Evolutionary conservation across 2,113 vertebrate genomes (phyloP).

Genomic region (Rafetus swinhoei): DNA sequence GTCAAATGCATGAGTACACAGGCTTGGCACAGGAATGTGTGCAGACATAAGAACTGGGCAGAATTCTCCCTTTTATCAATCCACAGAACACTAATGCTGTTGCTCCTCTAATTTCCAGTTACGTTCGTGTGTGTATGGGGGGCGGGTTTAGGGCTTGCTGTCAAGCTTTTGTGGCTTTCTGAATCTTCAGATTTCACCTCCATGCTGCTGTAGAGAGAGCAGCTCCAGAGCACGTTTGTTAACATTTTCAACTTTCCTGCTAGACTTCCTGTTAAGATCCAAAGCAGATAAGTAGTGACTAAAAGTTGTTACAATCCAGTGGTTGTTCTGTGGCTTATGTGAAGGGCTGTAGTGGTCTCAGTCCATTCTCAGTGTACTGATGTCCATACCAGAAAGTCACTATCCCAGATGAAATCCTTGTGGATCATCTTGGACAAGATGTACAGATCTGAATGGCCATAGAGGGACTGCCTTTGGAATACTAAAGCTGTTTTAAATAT

Average conservation of each 20-base stretch:
- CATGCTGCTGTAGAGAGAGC: not conserved
- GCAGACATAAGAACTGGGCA: not conserved
- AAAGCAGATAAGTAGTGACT: slow-evolving; percentile 12
- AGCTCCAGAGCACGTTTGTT: slow-evolving; percentile 28
- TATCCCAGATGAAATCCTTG: not conserved
- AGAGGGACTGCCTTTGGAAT: not conserved
- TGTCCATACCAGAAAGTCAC: not conserved
- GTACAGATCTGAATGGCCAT: not conserved
- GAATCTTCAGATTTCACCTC: slow-evolving; percentile 11
- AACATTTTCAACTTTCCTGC: slow-evolving; percentile 25
- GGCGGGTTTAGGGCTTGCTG: not conserved
- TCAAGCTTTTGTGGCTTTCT: not conserved
- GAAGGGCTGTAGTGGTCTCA: not conserved
- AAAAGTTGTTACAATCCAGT: slow-evolving; percentile 4
- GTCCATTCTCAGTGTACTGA: not conserved
- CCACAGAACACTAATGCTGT: not conserved
- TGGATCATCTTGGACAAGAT: not conserved
- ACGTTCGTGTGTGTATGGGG: too few species aligned
- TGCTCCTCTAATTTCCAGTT: not conserved
- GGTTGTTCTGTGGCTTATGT: not conserved
- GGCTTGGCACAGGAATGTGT: not conserved
- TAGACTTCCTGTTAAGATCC: slow-evolving; percentile 28
- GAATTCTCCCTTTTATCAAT: not conserved
- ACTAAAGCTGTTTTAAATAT: not conserved
- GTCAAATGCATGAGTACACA: not conserved